These are phyloP conservation scores for Microchrysa polita DNA, from an alignment of 2,888 invertebrate species.

Conservation along the genomic window DNA sequence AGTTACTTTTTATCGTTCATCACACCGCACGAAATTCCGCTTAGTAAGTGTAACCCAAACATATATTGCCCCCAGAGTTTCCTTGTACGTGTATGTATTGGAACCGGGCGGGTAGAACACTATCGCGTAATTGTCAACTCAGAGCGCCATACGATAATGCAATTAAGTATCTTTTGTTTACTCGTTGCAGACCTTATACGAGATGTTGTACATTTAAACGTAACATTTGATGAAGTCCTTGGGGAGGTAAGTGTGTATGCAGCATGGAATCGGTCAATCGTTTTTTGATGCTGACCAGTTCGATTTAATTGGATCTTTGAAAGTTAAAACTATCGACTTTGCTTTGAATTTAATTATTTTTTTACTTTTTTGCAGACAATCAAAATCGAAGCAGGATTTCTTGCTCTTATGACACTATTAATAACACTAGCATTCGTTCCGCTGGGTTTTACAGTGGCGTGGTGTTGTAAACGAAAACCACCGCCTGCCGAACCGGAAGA, in stretches of 20 bases:
- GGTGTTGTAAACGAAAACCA: slow-evolving; percentile 62
- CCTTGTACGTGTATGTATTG: not conserved
- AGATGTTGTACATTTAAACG: slow-evolving; percentile 62
- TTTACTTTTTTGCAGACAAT: slow-evolving; percentile 68
- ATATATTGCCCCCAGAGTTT: not conserved
- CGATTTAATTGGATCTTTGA: slow-evolving; percentile 15
- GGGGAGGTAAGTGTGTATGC: slow-evolving; percentile 62
- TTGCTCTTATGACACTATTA: slow-evolving; percentile 71
- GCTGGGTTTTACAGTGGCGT: slow-evolving; percentile 70
- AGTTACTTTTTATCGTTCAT: slow-evolving; percentile 64
- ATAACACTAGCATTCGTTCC: slow-evolving; percentile 73
- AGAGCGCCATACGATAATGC: not conserved
- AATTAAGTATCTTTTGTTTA: slow-evolving; percentile 38
- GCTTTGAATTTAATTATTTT: not conserved
- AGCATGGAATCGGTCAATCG: too few relatives aligned
- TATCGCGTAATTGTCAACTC: too few relatives aligned
- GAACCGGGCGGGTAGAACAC: too few relatives aligned
- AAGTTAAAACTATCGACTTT: not conserved
- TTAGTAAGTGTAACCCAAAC: slow-evolving; percentile 55
- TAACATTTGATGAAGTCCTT: slow-evolving; percentile 60
- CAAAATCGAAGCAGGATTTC: slow-evolving; percentile 76
- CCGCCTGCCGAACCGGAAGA: slow-evolving; percentile 64
- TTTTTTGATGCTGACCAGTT: too few relatives aligned
- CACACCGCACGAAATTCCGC: slow-evolving; percentile 64
- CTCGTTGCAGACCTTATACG: slow-evolving; percentile 59